Evolutionary conservation across 2,797 vertebrate species (phyloP), one percentile per base, ranked within the genome.

Genomic region (Acestrorhynchus altus): DNA sequence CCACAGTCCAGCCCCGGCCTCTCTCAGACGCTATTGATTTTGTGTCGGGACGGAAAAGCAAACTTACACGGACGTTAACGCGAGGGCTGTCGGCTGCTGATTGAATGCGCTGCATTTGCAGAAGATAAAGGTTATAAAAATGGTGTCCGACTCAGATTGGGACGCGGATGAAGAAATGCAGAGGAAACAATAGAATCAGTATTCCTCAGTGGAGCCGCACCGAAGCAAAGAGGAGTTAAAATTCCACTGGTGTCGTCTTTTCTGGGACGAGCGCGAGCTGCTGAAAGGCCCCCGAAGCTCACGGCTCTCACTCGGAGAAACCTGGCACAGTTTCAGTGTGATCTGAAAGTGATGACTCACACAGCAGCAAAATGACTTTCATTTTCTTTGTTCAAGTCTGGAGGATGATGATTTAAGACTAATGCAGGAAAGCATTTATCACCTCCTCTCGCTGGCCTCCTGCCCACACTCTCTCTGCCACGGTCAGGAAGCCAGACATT

Each of bases 351-450:
- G 40, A 83, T 63, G 67, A 72, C 10, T 77, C 74, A 65, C 24
- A 59, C 71, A 56, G 61, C 26, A 72, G 57, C 54, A 18, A 77
- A 74, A 81, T 16, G 18, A 69, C 51, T 70, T 72, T 49, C 59
- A 66, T 75, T 83, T 81, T 39, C 79, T 81, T 78, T 75, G 59
- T 74, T 24, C 39, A 39, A 52, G 44, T 72, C 57, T 10, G 16
- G 56, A 64, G 59, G 54, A 63, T 20, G 65, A 40, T 57, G 72
- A 82, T 83, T 77, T 79, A 76, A 65, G 71, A 59, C 68, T 63
- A 52, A 60, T 51, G 76, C 56, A 35, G 42, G 56, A 87, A 76
- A 81, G 57, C 82, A 88, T 82, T 71, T 72, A 79, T 77, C 66
- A 68, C 56, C 22, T 72, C 74, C 68, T 82, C 76, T 44, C 40